phyloP scores from a whole-genome alignment of 1,140 invertebrate species.

The Nilaparvata lugens region DNA sequence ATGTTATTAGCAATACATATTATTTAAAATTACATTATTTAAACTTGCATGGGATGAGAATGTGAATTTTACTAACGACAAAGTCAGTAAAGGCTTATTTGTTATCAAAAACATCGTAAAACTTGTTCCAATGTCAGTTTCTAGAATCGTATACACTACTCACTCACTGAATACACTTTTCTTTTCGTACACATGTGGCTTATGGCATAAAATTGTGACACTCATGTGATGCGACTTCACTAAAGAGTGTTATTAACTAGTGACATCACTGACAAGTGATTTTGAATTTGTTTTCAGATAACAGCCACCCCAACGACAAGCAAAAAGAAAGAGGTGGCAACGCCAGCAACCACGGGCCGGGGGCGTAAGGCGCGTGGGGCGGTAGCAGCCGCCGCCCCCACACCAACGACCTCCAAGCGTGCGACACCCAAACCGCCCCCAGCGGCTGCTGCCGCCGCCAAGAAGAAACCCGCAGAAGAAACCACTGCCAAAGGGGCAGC shows the following conservation, averaged over 20 bases:
- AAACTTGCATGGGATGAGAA: too few relatives aligned
- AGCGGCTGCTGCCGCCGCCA: constrained; percentile 11
- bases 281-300: not conserved
- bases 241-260: constrained; percentile 6
- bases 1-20: too few relatives aligned
- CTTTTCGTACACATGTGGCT: too few relatives aligned
- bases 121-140: too few relatives aligned
- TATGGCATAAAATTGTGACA: too few relatives aligned
- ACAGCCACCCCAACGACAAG: constrained; percentile 1
- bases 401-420: constrained; percentile 19
- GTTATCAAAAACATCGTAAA: too few relatives aligned
- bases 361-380: not conserved
- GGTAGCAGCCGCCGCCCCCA: constrained; percentile 6
- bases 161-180: too few relatives aligned
- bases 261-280: constrained; percentile 6
- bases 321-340: constrained; percentile 18
- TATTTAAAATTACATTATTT: too few relatives aligned
- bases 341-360: constrained; percentile 9
- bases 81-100: too few relatives aligned
- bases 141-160: too few relatives aligned
- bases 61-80: too few relatives aligned
- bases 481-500: not conserved
- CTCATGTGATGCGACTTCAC: too few relatives aligned
- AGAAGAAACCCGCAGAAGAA: not conserved
- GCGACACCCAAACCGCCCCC: constrained; percentile 12